Evolutionary conservation across 2,888 invertebrate genomes (phyloP).

Genomic region (Apocheima hispidaria): DNA sequence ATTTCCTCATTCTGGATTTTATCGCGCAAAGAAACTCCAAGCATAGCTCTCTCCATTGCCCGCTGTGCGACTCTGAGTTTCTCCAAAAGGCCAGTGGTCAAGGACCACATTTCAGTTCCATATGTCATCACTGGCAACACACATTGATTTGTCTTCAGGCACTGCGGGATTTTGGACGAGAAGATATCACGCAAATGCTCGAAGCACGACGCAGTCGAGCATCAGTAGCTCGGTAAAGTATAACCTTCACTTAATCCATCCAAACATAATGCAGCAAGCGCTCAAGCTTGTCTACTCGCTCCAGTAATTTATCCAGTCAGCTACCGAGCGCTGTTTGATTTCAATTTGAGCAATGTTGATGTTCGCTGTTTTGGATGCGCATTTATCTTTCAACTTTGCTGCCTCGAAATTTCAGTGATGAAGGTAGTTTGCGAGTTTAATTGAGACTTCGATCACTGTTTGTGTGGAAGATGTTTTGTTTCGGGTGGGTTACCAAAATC

Average conservation of each 20-base stretch:
- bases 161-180: too few relatives aligned
- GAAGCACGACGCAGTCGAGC: too few relatives aligned
- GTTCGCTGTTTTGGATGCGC: slow-evolving; percentile 43
- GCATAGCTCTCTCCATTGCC: too few relatives aligned
- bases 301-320: slow-evolving; percentile 36
- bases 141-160: too few relatives aligned
- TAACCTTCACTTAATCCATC: slow-evolving; percentile 5
- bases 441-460: slow-evolving; percentile 22
- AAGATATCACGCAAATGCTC: too few relatives aligned
- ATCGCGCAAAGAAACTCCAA: too few relatives aligned
- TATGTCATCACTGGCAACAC: too few relatives aligned
- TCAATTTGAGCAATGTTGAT: slow-evolving; percentile 42
- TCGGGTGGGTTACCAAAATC: neutral
- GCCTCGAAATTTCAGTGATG: slow-evolving; percentile 32
- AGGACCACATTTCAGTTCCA: too few relatives aligned
- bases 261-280: slow-evolving; percentile 24
- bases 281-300: slow-evolving; percentile 18
- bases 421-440: slow-evolving; percentile 36
- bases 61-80: too few relatives aligned
- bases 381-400: slow-evolving; percentile 41
- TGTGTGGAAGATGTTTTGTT: slow-evolving; percentile 6
- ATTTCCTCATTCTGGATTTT: too few relatives aligned
- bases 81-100: too few relatives aligned
- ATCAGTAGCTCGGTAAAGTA: neutral
- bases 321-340: slow-evolving; percentile 42